These are phyloP conservation scores for Tetramorium simillimum DNA, from an alignment of 1,140 invertebrate genomes.

Conservation along the genomic window DNA sequence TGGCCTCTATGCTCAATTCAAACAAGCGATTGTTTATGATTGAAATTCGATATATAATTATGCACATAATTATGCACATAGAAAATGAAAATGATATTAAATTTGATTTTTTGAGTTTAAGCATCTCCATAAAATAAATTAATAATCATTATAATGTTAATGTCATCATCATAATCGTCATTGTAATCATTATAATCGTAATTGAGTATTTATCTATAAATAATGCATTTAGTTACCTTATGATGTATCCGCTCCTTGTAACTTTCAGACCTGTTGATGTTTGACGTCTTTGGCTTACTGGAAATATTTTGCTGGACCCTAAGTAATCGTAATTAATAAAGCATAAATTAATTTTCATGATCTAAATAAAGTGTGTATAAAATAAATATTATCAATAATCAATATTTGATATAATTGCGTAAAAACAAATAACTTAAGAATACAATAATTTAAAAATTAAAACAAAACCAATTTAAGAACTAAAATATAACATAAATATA, in stretches of 20 bases:
- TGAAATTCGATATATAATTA: not conserved
- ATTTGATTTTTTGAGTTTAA: not conserved
- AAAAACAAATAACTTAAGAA: not conserved
- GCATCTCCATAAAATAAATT: not conserved
- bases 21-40: not conserved
- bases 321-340: conserved; percentile 70
- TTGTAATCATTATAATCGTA: too few relatives aligned
- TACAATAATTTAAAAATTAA: not conserved
- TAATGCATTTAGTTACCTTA: conserved; percentile 82
- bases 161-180: too few relatives aligned
- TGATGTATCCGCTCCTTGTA: conserved; percentile 87
- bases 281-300: conserved; percentile 86
- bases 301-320: conserved; percentile 86
- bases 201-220: conserved; percentile 38
- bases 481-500: too few relatives aligned
- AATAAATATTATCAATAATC: conserved; percentile 9
- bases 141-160: not conserved
- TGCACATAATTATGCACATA: not conserved
- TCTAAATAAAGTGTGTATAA: conserved; percentile 25
- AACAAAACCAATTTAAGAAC: not conserved
- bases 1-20: too few relatives aligned
- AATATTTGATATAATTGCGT: not conserved
- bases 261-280: conserved; percentile 88
- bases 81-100: not conserved
- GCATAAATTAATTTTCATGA: conserved; percentile 70